phyloP scores from a whole-genome alignment of 2,888 invertebrate species.

The Incurvaria masculella region DNA sequence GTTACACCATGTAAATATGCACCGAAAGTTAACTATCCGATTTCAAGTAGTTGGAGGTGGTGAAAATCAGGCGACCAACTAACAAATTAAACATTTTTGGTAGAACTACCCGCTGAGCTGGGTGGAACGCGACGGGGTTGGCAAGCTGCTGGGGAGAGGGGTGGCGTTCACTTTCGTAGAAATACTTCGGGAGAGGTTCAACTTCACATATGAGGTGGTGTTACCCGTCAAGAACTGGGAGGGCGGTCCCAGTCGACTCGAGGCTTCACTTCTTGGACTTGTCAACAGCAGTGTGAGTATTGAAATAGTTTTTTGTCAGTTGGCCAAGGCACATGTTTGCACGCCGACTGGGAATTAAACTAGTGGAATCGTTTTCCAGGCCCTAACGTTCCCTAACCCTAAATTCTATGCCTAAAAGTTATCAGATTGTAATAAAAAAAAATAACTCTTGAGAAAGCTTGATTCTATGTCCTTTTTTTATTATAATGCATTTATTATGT shows the following conservation, averaged over 20 bases:
- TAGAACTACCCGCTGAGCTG: constrained; percentile 65
- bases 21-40: not conserved
- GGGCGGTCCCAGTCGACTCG: constrained; percentile 42
- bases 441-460: too few species aligned
- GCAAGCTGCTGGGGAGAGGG: constrained; percentile 59
- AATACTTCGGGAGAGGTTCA: constrained; percentile 64
- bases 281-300: constrained; percentile 55
- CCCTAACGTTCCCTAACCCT: too few species aligned
- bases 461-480: too few species aligned
- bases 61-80: not conserved
- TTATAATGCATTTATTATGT: too few species aligned
- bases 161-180: constrained; percentile 70
- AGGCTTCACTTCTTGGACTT: constrained; percentile 63
- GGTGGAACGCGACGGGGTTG: constrained; percentile 43
- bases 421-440: too few species aligned
- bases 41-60: too few species aligned
- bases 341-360: too few species aligned
- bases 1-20: too few species aligned
- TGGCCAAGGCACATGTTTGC: too few species aligned
- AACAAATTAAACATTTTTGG: constrained; percentile 17
- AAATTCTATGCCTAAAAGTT: too few species aligned
- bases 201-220: constrained; percentile 71
- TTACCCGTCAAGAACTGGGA: constrained; percentile 60
- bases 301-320: too few species aligned
- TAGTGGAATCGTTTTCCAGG: too few species aligned